Base-by-base conservation (phyloP, 2,113 vertebrate genomes). In the Neomonachus schauinslandi region DNA sequence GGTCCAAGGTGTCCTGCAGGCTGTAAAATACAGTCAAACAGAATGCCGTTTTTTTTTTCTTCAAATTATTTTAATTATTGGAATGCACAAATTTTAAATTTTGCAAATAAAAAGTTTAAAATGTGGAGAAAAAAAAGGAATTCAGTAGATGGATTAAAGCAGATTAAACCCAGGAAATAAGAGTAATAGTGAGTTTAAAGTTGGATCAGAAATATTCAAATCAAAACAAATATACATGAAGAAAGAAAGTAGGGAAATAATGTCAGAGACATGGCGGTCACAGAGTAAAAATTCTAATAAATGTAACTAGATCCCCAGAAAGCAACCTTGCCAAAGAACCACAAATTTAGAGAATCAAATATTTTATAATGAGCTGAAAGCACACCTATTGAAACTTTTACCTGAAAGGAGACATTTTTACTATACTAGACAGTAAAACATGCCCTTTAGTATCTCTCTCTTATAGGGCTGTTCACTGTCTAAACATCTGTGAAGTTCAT, bases 241-340 rank as follows among this genome's bases (percentile, higher is more conserved):
- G 72, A 93, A 93, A 28, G 3, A 79, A 85, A 91, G 49, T 49
- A 79, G 71, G 51, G 82, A 76, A 95, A 36, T 87, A 84, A 51
- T 16, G 16, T 46, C n/a, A 49, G 28, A 69, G n/a, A 79, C 24
- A 49, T 4, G 4, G 63, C 21, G 8, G 28, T 89, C 7, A 61
- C 18, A 42, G 79, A 57, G 33, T 31, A 36, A 91, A 89, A 72
- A 12, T 18, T 72, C 14, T 49, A 57, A 77, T n/a, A 72, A 83
- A 46, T 72, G 46, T 49, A 51, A 36, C 21, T 53, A n/a, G 18
- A 9, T 81, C 53, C 19, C 15, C 22, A 74, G 14, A 80, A 96
- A 91, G 26, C 21, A 65, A 22, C 14, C 8, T 22, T 42, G 33
- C 24, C 26, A n/a, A 65, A 77, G 12, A 82, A 80, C 3, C 14